Base-by-base conservation (phyloP, 2,888 invertebrate species). In the Ichneumoninae sp. region DNA sequence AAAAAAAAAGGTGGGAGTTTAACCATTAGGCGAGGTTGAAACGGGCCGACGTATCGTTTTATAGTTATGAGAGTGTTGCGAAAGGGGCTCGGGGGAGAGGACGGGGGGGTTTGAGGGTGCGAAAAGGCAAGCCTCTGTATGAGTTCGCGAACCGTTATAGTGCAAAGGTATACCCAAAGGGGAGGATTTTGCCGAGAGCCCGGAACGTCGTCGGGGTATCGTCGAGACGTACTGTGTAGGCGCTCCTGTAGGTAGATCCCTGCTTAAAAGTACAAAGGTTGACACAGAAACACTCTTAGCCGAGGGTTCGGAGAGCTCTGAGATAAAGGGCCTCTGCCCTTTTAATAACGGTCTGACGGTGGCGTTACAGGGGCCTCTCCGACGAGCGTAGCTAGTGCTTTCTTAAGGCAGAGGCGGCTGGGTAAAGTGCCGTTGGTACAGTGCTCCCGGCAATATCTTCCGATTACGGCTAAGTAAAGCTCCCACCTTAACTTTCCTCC, bases 391-490 rank as follows among this genome's bases (percentile, higher is more conserved):
- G 87, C 90, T 89, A 89, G 90, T 89, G 92, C 90, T 93, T 92
- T 92, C 93, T 92, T 92, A 90, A 92, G 92, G 91, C 90, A 91
- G 90, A 90, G 74, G 75, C 76, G 80, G 79, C 90, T 70, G 76
- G 92, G 91, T 91, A 93, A 93, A 93, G 93, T 93, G 93, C 92
- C 93, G 90, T 90, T 89, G 91, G 91, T 92, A 90, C 92, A 90
- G 90, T 90, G 91, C 92, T 91, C 90, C 91, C 88, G 90, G 93
- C 93, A 93, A 93, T 93, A 93, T 93, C 93, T 93, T 92, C 93
- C 93, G 93, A 93, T 93, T 93, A 93, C 91, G 92, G 92, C 92
- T 92, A 93, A 93, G 93, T 93, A 93, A 93, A 93, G 91, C 92
- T 89, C 80, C 68, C 77, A 80, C 82, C 86, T 83, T 82, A 83